Conservation (phyloP, 2,888 invertebrate genomes). For the Molorchus minor region DNA sequence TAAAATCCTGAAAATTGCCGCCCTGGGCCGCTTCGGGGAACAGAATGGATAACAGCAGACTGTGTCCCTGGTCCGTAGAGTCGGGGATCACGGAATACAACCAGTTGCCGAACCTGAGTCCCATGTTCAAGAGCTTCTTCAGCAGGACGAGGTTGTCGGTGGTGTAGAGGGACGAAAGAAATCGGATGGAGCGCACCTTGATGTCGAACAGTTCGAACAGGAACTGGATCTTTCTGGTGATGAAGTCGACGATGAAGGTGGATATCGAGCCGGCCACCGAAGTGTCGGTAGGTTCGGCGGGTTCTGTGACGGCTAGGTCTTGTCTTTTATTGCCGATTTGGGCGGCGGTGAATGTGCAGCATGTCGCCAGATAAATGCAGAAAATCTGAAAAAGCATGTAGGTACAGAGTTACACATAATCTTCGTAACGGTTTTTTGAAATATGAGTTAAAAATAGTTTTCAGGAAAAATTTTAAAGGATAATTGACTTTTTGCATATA, state of each 20-base stretch:
- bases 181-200: slow-evolving; percentile 44
- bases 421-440: no score
- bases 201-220: slow-evolving; percentile 45
- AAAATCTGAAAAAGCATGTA: slow-evolving; percentile 1
- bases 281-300: not conserved
- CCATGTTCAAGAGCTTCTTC: slow-evolving; percentile 39
- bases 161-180: slow-evolving; percentile 46
- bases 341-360: not conserved
- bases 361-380: not conserved
- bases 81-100: slow-evolving; percentile 33
- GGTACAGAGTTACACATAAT: not conserved
- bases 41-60: slow-evolving; percentile 22
- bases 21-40: slow-evolving; percentile 26
- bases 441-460: not conserved
- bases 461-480: not conserved
- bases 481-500: not conserved
- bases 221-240: slow-evolving; percentile 33
- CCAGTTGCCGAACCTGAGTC: slow-evolving; percentile 34
- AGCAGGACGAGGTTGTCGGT: slow-evolving; percentile 49
- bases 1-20: not conserved
- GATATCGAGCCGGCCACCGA: slow-evolving; percentile 21
- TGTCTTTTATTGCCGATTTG: not conserved
- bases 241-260: slow-evolving; percentile 25
- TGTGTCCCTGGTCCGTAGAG: slow-evolving; percentile 24
- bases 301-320: not conserved